These are phyloP conservation scores for Barbus barbus DNA, from an alignment of 2,113 vertebrate genomes.

Conservation along the genomic window DNA sequence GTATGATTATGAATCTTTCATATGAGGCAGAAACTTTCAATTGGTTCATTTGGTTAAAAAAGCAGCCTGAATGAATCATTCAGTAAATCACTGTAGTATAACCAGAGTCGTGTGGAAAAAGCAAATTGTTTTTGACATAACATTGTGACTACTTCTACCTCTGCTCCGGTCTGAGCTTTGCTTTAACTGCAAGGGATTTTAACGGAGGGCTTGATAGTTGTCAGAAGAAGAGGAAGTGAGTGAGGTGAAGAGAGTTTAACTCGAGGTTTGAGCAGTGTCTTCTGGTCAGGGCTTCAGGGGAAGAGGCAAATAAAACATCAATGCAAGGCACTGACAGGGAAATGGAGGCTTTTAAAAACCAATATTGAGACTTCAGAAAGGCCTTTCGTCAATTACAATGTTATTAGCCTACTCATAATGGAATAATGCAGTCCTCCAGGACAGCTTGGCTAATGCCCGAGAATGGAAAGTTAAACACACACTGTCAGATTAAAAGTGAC, in stretches of 20 bases:
- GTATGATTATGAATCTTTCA: not conserved
- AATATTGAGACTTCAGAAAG: slow-evolving; percentile 64
- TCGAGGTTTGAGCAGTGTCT: slow-evolving; percentile 15
- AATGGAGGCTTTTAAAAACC: slow-evolving; percentile 57
- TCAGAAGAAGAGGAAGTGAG: not conserved
- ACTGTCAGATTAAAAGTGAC: slow-evolving; percentile 42
- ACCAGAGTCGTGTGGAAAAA: not conserved
- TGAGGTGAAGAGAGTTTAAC: slow-evolving; percentile 23
- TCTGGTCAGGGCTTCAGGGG: slow-evolving; percentile 43
- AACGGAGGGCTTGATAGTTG: not conserved
- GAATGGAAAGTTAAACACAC: slow-evolving; percentile 43
- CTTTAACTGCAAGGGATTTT: not conserved
- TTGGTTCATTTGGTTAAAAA: not conserved
- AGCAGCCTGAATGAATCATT: not conserved
- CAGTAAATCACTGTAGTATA: not conserved
- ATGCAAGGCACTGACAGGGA: slow-evolving; percentile 64
- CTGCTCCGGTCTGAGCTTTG: not conserved
- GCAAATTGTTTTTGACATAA: not conserved
- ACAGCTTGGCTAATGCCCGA: slow-evolving; percentile 57
- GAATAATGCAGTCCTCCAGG: slow-evolving; percentile 68
- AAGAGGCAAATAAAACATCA: slow-evolving; percentile 63
- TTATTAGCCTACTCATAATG: slow-evolving; percentile 71
- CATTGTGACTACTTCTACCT: not conserved
- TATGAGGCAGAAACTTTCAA: not conserved
- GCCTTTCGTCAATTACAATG: slow-evolving; percentile 73